phyloP scores from a whole-genome alignment of 2,797 vertebrate genomes.

The Hydrophis major region DNA sequence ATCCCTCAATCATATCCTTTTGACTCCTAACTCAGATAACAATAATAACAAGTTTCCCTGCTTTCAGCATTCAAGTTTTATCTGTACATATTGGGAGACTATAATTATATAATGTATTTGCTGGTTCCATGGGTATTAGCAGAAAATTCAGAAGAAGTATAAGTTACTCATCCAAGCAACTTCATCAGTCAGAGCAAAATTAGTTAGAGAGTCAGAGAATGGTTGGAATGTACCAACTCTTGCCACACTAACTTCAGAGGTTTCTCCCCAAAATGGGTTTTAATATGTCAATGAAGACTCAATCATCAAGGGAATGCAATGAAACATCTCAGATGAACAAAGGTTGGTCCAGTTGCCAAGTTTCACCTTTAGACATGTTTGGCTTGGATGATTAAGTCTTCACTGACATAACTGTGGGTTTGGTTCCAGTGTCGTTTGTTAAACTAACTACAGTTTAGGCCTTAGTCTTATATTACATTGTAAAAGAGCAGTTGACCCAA shows the following conservation, averaged over 20 bases:
- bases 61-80: conserved; percentile 3
- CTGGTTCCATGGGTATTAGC: not conserved
- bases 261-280: not conserved
- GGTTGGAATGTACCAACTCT: not conserved
- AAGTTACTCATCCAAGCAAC: not conserved
- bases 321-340: not conserved
- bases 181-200: not conserved
- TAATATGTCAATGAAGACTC: not conserved
- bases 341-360: not conserved
- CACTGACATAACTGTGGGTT: not conserved
- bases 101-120: not conserved
- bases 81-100: conserved; percentile 16
- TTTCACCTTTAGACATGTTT: not conserved
- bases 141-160: not conserved
- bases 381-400: not conserved
- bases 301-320: not conserved
- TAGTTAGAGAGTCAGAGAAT: not conserved
- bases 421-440: conserved; percentile 18
- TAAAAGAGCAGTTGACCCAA: not conserved
- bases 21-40: conserved; percentile 38
- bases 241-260: too few species aligned
- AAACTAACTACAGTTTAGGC: not conserved
- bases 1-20: not conserved
- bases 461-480: not conserved
- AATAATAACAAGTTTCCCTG: not conserved